Percentiles rank a stretch among this genome's conserved stretches.
phyloP scores from a whole-genome alignment of 2,113 vertebrate species.

The Oreotrochilus melanogaster region DNA sequence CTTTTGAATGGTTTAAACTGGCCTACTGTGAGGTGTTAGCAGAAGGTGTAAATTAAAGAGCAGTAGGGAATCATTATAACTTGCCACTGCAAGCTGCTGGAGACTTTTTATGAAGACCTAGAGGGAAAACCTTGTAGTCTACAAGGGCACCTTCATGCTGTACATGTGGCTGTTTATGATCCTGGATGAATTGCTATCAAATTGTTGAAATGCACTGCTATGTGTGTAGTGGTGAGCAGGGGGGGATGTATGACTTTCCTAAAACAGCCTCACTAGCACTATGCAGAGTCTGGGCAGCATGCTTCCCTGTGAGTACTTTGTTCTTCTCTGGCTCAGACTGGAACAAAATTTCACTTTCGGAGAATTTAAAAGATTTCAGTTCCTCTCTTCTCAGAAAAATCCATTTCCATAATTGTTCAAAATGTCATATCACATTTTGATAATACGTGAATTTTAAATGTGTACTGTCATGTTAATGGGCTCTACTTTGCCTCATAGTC shows the following conservation, averaged over 20 bases:
- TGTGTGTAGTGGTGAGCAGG: fast-evolving
- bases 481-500: background rate
- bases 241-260: background rate
- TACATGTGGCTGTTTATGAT: background rate
- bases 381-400: background rate
- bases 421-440: fast-evolving
- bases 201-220: background rate
- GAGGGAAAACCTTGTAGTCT: background rate
- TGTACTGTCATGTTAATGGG: fast-evolving
- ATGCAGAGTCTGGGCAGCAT: background rate
- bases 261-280: background rate
- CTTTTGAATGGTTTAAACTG: background rate
- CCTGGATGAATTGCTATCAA: background rate
- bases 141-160: background rate
- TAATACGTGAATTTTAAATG: background rate
- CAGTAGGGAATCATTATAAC: background rate
- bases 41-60: background rate
- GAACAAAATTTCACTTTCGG: background rate
- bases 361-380: background rate
- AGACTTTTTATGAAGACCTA: background rate
- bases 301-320: background rate
- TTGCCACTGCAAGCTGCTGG: background rate
- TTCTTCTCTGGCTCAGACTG: background rate
- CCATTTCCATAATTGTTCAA: background rate
- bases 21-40: background rate